Evolutionary conservation across 2,113 vertebrate species (phyloP).

Genomic region (Chroicocephalus ridibundus): DNA sequence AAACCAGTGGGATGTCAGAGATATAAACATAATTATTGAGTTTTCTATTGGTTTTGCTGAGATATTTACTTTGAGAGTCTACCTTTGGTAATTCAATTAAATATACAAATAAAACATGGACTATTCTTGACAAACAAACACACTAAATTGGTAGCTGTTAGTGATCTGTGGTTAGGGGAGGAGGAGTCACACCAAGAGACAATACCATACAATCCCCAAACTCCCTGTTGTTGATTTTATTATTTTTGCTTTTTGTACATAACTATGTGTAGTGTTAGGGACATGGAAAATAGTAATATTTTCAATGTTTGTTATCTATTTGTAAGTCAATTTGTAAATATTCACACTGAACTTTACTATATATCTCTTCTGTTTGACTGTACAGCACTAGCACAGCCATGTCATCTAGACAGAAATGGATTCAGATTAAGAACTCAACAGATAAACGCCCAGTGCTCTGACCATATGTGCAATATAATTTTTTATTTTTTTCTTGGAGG

Average conservation of each 20-base stretch:
- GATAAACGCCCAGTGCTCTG: neutral
- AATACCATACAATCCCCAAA: neutral
- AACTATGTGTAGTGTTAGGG: neutral
- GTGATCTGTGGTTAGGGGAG: neutral
- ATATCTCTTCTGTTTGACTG: neutral
- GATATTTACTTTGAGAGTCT: neutral
- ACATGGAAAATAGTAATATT: neutral
- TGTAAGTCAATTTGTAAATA: neutral
- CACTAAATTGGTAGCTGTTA: neutral
- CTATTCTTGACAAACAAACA: neutral
- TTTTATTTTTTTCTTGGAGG: neutral
- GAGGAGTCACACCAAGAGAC: neutral
- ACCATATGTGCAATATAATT: neutral
- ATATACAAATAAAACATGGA: neutral
- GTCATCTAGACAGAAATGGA: neutral
- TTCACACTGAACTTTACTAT: neutral
- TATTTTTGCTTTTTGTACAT: neutral
- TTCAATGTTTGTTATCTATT: neutral
- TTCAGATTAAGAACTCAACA: neutral
- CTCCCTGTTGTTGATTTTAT: neutral
- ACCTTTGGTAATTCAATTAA: neutral
- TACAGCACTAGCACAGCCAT: neutral
- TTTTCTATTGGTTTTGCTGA: neutral
- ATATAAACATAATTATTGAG: neutral
- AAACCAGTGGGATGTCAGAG: neutral